These are phyloP conservation scores for Rhopalosiphum maidis DNA, from an alignment of 1,140 invertebrate species.

Conservation along the genomic window DNA sequence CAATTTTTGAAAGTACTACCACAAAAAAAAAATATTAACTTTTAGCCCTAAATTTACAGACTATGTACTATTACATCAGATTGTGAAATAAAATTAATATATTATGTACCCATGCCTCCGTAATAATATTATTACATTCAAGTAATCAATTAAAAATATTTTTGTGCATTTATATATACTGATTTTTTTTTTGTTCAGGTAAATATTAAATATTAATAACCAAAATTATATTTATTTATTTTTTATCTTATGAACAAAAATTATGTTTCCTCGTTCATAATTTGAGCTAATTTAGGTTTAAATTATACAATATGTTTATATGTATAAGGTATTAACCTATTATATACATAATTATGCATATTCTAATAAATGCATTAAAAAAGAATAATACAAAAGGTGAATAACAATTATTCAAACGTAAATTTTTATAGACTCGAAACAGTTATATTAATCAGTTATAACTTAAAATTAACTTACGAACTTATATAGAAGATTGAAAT, in stretches of 20 bases:
- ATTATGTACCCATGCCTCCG: slow-evolving; percentile 11
- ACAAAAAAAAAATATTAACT: slow-evolving; percentile 17
- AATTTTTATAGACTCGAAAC: not conserved
- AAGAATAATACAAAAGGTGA: not conserved
- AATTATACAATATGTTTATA: not conserved
- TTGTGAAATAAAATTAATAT: slow-evolving; percentile 46
- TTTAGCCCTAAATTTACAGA: slow-evolving; percentile 42
- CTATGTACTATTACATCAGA: slow-evolving; percentile 38
- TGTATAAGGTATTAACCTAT: not conserved
- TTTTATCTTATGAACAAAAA: not conserved
- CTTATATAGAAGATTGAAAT: not conserved
- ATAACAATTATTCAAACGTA: not conserved
- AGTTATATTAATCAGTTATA: not conserved
- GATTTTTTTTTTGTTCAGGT: slow-evolving; percentile 16
- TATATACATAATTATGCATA: not conserved
- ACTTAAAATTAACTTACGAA: not conserved
- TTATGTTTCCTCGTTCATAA: not conserved
- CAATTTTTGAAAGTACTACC: slow-evolving; percentile 33
- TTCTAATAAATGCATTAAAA: not conserved
- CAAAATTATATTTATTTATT: not conserved
- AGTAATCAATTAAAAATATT: slow-evolving; percentile 48
- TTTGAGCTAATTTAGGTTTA: not conserved
- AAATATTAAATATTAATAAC: slow-evolving; percentile 22
- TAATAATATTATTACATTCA: slow-evolving; percentile 31
- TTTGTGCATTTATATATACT: slow-evolving; percentile 42